These are phyloP conservation scores for Leucophenga maculata DNA, from an alignment of 2,888 invertebrate genomes.

Conservation along the genomic window DNA sequence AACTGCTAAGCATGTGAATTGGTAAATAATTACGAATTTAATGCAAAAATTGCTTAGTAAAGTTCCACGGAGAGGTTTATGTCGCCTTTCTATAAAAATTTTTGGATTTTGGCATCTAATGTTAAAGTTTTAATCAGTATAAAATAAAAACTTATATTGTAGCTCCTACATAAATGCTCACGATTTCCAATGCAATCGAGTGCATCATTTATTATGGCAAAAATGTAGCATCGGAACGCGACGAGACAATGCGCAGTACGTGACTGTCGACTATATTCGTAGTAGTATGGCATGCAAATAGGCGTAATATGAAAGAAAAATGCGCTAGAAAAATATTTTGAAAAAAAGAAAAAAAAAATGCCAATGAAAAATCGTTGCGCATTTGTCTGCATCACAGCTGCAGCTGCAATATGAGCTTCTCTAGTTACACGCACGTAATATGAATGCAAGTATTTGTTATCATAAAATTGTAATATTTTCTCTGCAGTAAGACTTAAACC, in stretches of 20 bases:
- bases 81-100: too few species aligned
- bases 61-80: too few species aligned
- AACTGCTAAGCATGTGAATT: too few species aligned
- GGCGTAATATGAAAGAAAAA: conserved; percentile 49
- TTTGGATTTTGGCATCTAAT: too few species aligned
- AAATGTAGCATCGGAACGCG: conserved; percentile 37
- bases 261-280: conserved; percentile 43
- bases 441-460: neutral
- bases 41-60: too few species aligned
- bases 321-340: conserved; percentile 14
- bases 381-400: conserved; percentile 30
- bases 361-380: conserved; percentile 10
- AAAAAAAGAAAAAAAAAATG: conserved; percentile 29
- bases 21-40: too few species aligned
- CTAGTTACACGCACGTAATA: conserved; percentile 41
- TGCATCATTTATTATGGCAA: conserved; percentile 54
- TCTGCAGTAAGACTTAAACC: neutral
- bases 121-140: too few species aligned
- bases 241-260: conserved; percentile 40
- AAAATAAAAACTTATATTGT: too few species aligned
- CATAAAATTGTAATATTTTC: neutral
- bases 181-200: conserved; percentile 33
- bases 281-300: conserved; percentile 52
- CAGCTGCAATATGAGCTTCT: conserved; percentile 27
- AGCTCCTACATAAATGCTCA: conserved; percentile 12